Evolutionary conservation across 2,888 invertebrate genomes (phyloP).

Genomic region (Erebia palarica): DNA sequence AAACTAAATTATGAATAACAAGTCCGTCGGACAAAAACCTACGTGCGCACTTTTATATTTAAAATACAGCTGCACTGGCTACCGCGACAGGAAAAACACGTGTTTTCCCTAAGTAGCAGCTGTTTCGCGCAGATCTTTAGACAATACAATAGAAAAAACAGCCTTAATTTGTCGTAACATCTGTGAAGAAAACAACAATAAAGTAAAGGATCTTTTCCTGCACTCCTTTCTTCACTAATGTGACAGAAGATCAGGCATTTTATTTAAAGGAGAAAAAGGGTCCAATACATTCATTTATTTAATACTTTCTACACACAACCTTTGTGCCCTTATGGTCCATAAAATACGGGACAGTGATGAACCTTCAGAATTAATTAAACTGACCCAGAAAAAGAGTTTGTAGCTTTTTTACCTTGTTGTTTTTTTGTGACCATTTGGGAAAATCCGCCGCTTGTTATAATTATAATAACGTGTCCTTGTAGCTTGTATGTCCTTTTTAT

Average conservation of each 20-base stretch:
- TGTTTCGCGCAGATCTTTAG: too few species aligned
- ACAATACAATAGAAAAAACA: too few species aligned
- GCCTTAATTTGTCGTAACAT: too few species aligned
- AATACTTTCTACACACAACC: slow-evolving; percentile 4
- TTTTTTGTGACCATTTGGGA: background rate
- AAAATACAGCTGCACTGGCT: too few species aligned
- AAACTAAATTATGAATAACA: too few species aligned
- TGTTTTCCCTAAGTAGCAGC: too few species aligned
- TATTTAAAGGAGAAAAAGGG: slow-evolving; percentile 3
- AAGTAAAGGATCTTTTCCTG: background rate
- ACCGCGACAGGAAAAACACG: too few species aligned
- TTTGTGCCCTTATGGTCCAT: slow-evolving; percentile 7
- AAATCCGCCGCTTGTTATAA: background rate
- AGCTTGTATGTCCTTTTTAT: background rate
- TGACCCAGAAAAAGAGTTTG: background rate
- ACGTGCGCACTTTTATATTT: too few species aligned
- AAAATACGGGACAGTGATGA: slow-evolving; percentile 10
- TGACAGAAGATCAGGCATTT: background rate
- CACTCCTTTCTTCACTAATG: background rate
- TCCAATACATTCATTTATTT: slow-evolving; percentile 8
- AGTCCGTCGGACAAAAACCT: too few species aligned
- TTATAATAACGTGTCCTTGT: background rate
- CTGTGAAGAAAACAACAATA: background rate
- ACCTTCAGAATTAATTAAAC: slow-evolving; percentile 15
- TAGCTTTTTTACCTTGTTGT: background rate